phyloP scores from a whole-genome alignment of 1,140 invertebrate species.

The Chlorops oryzae region DNA sequence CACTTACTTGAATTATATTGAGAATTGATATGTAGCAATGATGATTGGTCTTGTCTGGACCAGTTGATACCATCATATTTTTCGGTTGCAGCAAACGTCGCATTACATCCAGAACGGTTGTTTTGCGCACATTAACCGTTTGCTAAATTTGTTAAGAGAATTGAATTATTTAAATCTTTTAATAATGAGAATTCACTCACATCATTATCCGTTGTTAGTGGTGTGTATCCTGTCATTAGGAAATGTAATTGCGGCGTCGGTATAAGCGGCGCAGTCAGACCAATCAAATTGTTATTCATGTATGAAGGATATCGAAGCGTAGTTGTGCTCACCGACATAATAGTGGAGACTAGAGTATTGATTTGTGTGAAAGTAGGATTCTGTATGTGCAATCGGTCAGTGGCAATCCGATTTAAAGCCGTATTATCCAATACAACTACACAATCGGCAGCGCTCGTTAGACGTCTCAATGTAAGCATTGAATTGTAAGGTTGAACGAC shows the following conservation, averaged over 20 bases:
- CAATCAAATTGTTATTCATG: conserved; percentile 98
- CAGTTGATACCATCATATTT: conserved; percentile 99
- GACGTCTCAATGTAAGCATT: conserved; percentile 86
- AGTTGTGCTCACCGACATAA: conserved; percentile 96
- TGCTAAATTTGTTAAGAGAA: conserved; percentile 12
- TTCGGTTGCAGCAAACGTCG: conserved; percentile 86
- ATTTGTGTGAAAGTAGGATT: conserved; percentile 97
- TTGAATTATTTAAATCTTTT: no score
- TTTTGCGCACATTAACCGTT: conserved; percentile 40
- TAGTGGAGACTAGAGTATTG: conserved; percentile 96
- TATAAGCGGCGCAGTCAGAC: conserved; percentile 90
- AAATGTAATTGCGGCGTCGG: conserved; percentile 98
- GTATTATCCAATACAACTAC: conserved; percentile 98
- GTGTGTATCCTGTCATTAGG: conserved; percentile 99
- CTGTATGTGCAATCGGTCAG: conserved; percentile 84
- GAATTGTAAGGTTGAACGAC: conserved; percentile 99
- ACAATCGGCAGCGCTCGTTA: conserved; percentile 95
- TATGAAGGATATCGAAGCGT: conserved; percentile 95
- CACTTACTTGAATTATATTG: conserved; percentile 91
- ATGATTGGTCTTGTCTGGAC: conserved; percentile 76
- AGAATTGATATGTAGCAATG: conserved; percentile 98
- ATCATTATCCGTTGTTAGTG: conserved; percentile 79
- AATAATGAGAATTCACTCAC: conserved; percentile 48
- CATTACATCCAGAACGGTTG: conserved; percentile 45
- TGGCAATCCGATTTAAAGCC: conserved; percentile 91